A percentile compares a stretch with the other conserved stretches of the same genome.
Evolutionary conservation across 1,140 invertebrate species (phyloP).

Genomic region (Drosophila willistoni): DNA sequence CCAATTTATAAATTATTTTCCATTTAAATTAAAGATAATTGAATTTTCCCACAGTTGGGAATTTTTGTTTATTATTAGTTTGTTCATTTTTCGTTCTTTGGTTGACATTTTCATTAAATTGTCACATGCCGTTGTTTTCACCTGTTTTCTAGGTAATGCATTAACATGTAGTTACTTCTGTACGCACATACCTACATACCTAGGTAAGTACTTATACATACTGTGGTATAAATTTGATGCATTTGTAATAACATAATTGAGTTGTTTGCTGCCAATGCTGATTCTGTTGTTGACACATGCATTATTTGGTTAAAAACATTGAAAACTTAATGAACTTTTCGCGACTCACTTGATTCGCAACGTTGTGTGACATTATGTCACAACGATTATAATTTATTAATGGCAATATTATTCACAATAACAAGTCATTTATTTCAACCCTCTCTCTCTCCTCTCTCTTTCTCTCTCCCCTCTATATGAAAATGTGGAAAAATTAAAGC

Average conservation of each 20-base stretch:
- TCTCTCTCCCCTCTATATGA: too few relatives aligned
- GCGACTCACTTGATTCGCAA: background rate
- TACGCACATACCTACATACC: too few relatives aligned
- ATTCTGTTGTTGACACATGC: slow-evolving; percentile 9
- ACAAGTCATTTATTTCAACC: background rate
- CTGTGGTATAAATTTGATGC: background rate
- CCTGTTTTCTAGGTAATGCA: background rate
- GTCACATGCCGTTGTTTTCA: slow-evolving; percentile 1
- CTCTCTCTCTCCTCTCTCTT: background rate
- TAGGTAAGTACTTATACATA: background rate
- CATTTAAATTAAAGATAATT: slow-evolving; percentile 2
- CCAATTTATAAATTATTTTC: background rate
- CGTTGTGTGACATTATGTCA: background rate
- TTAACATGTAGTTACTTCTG: too few relatives aligned
- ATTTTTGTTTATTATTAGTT: slow-evolving; percentile 4
- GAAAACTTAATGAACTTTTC: slow-evolving; percentile 10
- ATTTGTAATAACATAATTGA: slow-evolving; percentile 11
- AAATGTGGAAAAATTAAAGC: too few relatives aligned
- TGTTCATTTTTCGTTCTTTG: background rate
- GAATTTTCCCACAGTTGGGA: background rate
- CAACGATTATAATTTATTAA: slow-evolving; percentile 10
- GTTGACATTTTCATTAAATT: slow-evolving; percentile 9
- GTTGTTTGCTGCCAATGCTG: background rate
- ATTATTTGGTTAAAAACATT: slow-evolving; percentile 7
- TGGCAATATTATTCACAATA: slow-evolving; percentile 2